Evolutionary conservation across 2,888 invertebrate genomes (phyloP).

Genomic region (Dioctria rufipes): DNA sequence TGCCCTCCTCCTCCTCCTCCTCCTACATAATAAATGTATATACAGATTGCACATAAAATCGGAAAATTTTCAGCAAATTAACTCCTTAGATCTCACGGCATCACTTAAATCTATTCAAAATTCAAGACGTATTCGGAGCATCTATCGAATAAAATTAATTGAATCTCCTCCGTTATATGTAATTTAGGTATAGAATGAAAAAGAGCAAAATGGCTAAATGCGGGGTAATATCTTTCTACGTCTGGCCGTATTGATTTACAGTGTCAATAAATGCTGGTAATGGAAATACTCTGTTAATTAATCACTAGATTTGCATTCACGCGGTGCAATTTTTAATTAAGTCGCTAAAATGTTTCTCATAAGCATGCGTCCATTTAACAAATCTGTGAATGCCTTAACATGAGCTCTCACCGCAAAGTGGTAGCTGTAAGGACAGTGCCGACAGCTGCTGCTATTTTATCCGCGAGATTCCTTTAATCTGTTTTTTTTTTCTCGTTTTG

Average conservation of each 20-base stretch:
- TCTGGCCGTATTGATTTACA: conserved; percentile 49
- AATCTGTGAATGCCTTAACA: conserved; percentile 49
- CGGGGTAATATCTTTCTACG: background rate
- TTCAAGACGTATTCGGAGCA: conserved; percentile 36
- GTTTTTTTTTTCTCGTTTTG: background rate
- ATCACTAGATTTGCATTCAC: conserved; percentile 55
- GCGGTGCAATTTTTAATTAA: conserved; percentile 48
- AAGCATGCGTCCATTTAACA: conserved; percentile 52
- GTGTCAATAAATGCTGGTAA: conserved; percentile 53
- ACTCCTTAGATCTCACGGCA: too few species aligned
- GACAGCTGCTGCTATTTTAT: conserved; percentile 42
- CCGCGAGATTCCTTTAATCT: conserved; percentile 39
- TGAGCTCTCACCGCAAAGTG: conserved; percentile 42
- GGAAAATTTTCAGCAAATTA: too few species aligned
- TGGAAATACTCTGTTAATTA: conserved; percentile 57
- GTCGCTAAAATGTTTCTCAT: conserved; percentile 52
- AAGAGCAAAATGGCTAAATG: background rate
- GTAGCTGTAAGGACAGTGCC: conserved; percentile 34
- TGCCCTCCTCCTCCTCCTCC: too few species aligned
- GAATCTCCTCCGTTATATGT: background rate
- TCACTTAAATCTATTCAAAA: conserved; percentile 24
- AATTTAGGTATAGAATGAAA: too few species aligned
- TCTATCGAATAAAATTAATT: conserved; percentile 9
- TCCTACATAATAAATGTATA: too few species aligned
- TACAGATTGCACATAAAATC: too few species aligned